Evolutionary conservation across 2,113 vertebrate species (phyloP).

Genomic region (Scalopus aquaticus): DNA sequence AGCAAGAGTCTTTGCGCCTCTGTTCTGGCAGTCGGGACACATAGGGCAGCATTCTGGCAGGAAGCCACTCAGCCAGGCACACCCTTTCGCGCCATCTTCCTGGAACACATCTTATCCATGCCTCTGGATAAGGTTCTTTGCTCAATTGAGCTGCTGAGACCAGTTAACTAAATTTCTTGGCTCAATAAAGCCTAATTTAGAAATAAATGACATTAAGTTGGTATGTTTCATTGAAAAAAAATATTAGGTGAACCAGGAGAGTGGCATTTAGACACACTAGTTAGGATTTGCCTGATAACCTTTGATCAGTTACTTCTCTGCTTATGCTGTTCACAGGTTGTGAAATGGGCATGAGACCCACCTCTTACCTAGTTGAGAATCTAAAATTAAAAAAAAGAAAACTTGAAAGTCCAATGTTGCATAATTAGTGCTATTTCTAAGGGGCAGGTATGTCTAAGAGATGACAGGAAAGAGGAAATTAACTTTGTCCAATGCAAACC

Average conservation of each 20-base stretch:
- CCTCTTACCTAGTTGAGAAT: background rate
- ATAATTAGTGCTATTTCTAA: background rate
- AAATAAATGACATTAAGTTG: background rate
- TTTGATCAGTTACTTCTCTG: background rate
- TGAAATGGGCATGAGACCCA: background rate
- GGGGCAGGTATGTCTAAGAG: background rate
- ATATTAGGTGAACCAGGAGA: background rate
- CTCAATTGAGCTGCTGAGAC: background rate
- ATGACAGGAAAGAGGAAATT: background rate
- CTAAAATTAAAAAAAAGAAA: background rate
- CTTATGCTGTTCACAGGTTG: background rate
- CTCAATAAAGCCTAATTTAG: constrained; percentile 15
- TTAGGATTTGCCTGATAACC: background rate
- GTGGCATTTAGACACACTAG: background rate
- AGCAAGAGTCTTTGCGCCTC: background rate
- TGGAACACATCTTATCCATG: background rate
- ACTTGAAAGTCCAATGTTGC: background rate
- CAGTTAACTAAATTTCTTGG: constrained; percentile 15
- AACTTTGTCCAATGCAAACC: background rate
- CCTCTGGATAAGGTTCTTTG: background rate
- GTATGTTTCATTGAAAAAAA: background rate
- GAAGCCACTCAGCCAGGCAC: background rate
- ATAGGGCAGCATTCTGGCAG: background rate
- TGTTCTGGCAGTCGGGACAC: background rate
- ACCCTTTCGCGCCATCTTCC: background rate